A percentile compares a stretch with the other conserved stretches of the same genome.
Conservation (phyloP, 2,888 invertebrate species). For the Celastrina argiolus region DNA sequence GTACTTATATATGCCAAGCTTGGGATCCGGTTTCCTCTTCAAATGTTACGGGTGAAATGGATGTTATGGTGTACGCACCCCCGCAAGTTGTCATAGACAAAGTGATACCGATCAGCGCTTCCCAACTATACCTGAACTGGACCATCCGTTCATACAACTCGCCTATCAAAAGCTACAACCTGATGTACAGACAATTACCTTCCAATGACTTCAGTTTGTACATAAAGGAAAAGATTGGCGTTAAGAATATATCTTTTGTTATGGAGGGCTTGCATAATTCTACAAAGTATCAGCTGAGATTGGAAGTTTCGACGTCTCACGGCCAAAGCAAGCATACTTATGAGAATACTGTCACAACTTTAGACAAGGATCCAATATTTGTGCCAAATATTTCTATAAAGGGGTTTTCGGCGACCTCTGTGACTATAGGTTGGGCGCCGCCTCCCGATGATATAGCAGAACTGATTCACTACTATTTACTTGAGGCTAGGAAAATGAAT, state of each 20-base stretch:
- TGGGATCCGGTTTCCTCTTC: conserved; percentile 50
- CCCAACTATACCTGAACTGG: conserved; percentile 89
- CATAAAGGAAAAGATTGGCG: conserved; percentile 78
- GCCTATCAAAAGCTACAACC: conserved; percentile 77
- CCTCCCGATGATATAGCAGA: conserved; percentile 81
- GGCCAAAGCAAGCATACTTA: conserved; percentile 78
- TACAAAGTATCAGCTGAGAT: conserved; percentile 81
- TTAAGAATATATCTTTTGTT: conserved; percentile 82
- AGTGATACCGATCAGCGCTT: conserved; percentile 85
- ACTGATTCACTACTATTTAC: conserved; percentile 85
- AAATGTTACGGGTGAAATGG: conserved; percentile 61
- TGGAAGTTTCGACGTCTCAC: conserved; percentile 82
- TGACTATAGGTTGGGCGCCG: conserved; percentile 88
- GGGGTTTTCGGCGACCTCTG: conserved; percentile 82
- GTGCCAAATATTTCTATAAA: conserved; percentile 88
- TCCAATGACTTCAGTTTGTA: conserved; percentile 54
- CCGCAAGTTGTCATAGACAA: conserved; percentile 85
- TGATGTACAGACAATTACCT: conserved; percentile 69
- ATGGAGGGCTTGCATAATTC: conserved; percentile 80
- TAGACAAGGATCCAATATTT: conserved; percentile 86
- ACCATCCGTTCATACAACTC: conserved; percentile 87
- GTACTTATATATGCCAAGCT: conserved; percentile 65
- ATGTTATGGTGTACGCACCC: conserved; percentile 81
- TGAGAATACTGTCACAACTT: conserved; percentile 73
- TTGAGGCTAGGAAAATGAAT: conserved; percentile 80